These are phyloP conservation scores for Stichopus chloronotus DNA, from an alignment of 35 echinoderm and acorn worm genomes.

Conservation along the genomic window DNA sequence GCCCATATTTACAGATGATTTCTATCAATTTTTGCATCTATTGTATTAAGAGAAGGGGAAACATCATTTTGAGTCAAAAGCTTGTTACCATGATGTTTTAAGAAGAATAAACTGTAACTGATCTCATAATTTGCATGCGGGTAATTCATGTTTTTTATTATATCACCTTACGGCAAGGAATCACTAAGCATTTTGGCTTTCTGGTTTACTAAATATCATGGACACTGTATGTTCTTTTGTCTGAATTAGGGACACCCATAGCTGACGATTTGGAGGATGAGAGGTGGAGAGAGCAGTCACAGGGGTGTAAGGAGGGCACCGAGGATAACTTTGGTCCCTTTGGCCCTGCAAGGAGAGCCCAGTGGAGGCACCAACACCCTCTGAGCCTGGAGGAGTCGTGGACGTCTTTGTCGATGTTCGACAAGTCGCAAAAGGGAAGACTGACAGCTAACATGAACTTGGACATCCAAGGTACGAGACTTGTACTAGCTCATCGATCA, in stretches of 20 bases:
- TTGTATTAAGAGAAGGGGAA: too few relatives aligned
- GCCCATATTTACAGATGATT: too few relatives aligned
- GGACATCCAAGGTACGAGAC: slow-evolving; percentile 73
- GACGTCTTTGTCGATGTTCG: slow-evolving; percentile 84
- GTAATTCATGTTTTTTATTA: too few relatives aligned
- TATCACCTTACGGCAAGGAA: too few relatives aligned
- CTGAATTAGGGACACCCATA: slow-evolving; percentile 34
- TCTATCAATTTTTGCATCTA: too few relatives aligned
- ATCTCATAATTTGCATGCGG: too few relatives aligned
- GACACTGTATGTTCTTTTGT: background rate
- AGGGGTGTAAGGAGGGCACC: slow-evolving; percentile 22
- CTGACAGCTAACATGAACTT: slow-evolving; percentile 81
- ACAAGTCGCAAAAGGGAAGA: slow-evolving; percentile 89
- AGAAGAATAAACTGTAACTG: too few relatives aligned
- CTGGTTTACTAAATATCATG: too few relatives aligned
- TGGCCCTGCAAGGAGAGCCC: slow-evolving; percentile 38
- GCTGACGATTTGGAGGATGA: slow-evolving; percentile 86
- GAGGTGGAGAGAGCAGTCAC: slow-evolving; percentile 67
- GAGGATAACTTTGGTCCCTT: slow-evolving; percentile 51
- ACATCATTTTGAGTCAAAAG: too few relatives aligned
- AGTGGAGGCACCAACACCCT: slow-evolving; percentile 69
- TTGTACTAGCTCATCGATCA: background rate
- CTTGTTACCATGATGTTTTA: too few relatives aligned
- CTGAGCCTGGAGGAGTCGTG: slow-evolving; percentile 88
- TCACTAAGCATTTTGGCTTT: too few relatives aligned